These are phyloP conservation scores for Neogobius melanostomus DNA, from an alignment of 2,113 vertebrate species.

Conservation along the genomic window DNA sequence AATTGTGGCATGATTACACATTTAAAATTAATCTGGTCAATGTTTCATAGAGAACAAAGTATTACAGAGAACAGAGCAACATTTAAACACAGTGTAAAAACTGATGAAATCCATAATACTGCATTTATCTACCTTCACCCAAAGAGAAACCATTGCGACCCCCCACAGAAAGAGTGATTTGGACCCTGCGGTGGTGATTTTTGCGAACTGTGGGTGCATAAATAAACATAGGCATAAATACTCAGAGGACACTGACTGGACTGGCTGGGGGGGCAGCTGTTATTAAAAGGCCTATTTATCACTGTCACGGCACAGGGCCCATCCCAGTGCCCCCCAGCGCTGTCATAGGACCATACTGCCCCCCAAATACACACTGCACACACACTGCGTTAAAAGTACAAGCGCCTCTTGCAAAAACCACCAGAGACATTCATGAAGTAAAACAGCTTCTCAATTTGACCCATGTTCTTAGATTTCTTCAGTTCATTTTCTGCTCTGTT, in stretches of 20 bases:
- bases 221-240: slow-evolving; percentile 84
- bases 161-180: slow-evolving; percentile 71
- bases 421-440: slow-evolving; percentile 25
- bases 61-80: neutral
- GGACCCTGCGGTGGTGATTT: slow-evolving; percentile 78
- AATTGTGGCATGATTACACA: too few relatives aligned
- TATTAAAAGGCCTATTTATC: slow-evolving; percentile 87
- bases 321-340: slow-evolving; percentile 79
- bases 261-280: slow-evolving; percentile 81
- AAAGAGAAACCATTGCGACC: slow-evolving; percentile 68
- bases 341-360: slow-evolving; percentile 79
- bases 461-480: slow-evolving; percentile 56
- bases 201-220: slow-evolving; percentile 80
- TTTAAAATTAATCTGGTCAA: neutral
- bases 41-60: neutral
- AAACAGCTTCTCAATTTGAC: slow-evolving; percentile 44
- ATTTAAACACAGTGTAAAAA: slow-evolving; percentile 43
- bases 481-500: slow-evolving; percentile 78
- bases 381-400: slow-evolving; percentile 6
- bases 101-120: slow-evolving; percentile 42
- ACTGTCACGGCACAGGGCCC: slow-evolving; percentile 81
- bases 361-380: slow-evolving; percentile 54
- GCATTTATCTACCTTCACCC: slow-evolving; percentile 46
- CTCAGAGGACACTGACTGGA: slow-evolving; percentile 81
- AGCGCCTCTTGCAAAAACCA: neutral